These are phyloP conservation scores for Heliconius cydno DNA, from an alignment of 2,888 invertebrate genomes.

Conservation along the genomic window DNA sequence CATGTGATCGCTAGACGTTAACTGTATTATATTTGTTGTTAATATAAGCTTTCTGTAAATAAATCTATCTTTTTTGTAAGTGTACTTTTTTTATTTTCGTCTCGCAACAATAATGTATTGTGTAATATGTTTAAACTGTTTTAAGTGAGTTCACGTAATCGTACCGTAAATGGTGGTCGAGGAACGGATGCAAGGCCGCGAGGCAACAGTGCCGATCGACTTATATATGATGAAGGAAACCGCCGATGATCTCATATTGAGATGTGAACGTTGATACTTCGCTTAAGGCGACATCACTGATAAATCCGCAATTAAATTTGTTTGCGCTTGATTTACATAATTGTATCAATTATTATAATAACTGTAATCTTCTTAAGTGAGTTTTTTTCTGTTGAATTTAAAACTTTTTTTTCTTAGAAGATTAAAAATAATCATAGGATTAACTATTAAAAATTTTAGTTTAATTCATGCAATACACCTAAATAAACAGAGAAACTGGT, in stretches of 20 bases:
- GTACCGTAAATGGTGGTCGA: constrained; percentile 47
- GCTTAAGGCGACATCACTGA: constrained; percentile 38
- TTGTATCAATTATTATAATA: constrained; percentile 13
- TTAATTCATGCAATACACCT: background rate
- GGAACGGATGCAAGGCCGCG: constrained; percentile 37
- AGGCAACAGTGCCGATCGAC: constrained; percentile 40
- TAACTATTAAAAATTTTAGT: too few relatives aligned
- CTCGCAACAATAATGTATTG: constrained; percentile 36
- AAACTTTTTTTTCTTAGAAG: background rate
- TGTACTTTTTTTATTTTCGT: constrained; percentile 31
- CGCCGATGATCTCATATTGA: constrained; percentile 43
- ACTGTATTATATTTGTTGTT: constrained; percentile 77
- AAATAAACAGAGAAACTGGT: background rate
- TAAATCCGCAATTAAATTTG: constrained; percentile 9
- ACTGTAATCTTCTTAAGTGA: background rate
- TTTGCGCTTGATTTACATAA: background rate
- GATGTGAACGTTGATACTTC: constrained; percentile 39
- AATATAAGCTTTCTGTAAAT: constrained; percentile 83
- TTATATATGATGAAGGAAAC: constrained; percentile 45
- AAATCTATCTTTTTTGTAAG: constrained; percentile 63
- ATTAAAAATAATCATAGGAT: too few relatives aligned
- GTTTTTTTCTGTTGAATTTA: background rate
- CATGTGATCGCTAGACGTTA: constrained; percentile 81
- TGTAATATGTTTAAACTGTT: constrained; percentile 45
- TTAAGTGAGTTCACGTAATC: constrained; percentile 45